These are phyloP conservation scores for Leptobrachium ailaonicum DNA, from an alignment of 2,113 vertebrate species.

Conservation along the genomic window DNA sequence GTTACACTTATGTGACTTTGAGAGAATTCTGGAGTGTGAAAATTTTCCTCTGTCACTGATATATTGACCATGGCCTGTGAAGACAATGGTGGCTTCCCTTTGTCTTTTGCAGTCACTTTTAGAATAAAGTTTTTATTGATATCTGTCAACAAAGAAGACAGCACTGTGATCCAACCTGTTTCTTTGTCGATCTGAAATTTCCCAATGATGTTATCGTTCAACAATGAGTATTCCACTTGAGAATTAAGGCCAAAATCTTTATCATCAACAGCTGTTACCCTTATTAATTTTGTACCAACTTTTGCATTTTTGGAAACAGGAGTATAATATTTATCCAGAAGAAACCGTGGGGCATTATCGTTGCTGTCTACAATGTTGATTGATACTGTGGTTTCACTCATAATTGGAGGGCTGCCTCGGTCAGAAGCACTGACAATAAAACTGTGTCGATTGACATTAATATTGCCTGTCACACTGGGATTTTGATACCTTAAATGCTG, in stretches of 20 bases:
- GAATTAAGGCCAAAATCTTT: constrained; percentile 95
- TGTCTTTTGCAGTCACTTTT: constrained; percentile 82
- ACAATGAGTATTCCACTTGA: constrained; percentile 83
- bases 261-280: constrained; percentile 82
- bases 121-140: constrained; percentile 81
- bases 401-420: constrained; percentile 77
- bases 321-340: constrained; percentile 78
- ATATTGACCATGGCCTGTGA: constrained; percentile 74
- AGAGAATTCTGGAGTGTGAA: constrained; percentile 92
- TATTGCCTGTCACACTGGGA: constrained; percentile 74
- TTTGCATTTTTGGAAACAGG: constrained; percentile 91
- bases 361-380: constrained; percentile 92
- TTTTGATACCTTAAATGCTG: constrained; percentile 89
- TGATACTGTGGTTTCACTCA: constrained; percentile 93
- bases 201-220: constrained; percentile 72
- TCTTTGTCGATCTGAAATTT: constrained; percentile 84
- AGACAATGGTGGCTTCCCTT: constrained; percentile 88
- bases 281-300: constrained; percentile 83
- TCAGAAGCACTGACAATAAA: constrained; percentile 94
- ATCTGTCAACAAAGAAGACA: constrained; percentile 80
- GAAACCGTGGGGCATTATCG: constrained; percentile 86
- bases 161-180: constrained; percentile 87
- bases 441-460: constrained; percentile 91
- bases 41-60: constrained; percentile 91
- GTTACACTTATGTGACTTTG: constrained; percentile 84